Evolutionary conservation across 1,140 invertebrate species (phyloP), one percentile per base, ranked within the genome.

Genomic region (Pomacea maculata): DNA sequence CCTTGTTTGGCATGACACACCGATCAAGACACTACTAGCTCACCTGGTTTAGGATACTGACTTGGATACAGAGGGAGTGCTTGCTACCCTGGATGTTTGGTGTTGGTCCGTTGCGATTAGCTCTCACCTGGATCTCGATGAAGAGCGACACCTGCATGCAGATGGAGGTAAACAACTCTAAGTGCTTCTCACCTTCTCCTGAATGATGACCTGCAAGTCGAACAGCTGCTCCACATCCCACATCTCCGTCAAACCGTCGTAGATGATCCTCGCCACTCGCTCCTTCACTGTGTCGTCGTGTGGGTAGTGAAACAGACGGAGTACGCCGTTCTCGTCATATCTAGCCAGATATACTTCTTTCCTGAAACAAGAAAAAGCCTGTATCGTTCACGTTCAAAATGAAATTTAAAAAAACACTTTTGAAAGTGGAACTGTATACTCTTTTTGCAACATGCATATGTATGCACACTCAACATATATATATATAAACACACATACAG

Each of bases 131-230:
- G 34, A 45, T 45, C 34, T 45, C 34, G 0, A 45, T 45, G 34
- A 45, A 45, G 34, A 45, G 6, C 34, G 34, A 45, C 1, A 1
- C 34, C 34, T 45, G 34, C 34, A 45, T 2, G 34, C 34, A 45
- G 34, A 45, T 45, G 34, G 34, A 45, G 34, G 34, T 45, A 45
- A 45, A 45, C 34, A 45, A 45, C 6, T 45, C 34, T 0, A 0
- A 65, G 64, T 65, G 17, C 64, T 10, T 54, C 75, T 78, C 54
- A 77, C 80, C 68, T 78, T 19, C 10, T 57, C 64, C 17, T 65
- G 19, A 25, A 82, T 57, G 29, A 54, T 57, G 64, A 80, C 82
- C 29, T 76, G 19, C 12, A 79, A 34, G 45, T 79, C 67, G 67
- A 64, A 75, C 19, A 75, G 73, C 29, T 29, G 25, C 9, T 55